These are phyloP conservation scores for Rhegmatorhina hoffmannsi DNA, from an alignment of 2,113 vertebrate species.

Conservation along the genomic window DNA sequence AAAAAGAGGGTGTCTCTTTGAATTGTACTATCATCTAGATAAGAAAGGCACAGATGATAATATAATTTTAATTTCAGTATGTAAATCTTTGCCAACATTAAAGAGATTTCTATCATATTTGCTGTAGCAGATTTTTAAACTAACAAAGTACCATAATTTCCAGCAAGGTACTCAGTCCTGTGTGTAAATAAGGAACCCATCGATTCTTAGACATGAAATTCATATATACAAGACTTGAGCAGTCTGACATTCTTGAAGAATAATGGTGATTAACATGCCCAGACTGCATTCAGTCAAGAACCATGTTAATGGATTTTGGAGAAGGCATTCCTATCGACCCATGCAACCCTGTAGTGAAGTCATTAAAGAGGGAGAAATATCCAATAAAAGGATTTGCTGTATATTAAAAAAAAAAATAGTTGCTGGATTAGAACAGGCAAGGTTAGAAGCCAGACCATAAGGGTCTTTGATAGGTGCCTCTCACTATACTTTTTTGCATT, in stretches of 20 bases:
- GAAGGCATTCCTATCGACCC: conserved; percentile 2
- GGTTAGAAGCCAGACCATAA: background rate
- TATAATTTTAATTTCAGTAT: background rate
- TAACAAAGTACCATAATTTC: background rate
- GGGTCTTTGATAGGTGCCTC: fast-evolving
- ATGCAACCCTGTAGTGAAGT: background rate
- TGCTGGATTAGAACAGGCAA: background rate
- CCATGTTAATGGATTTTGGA: conserved; percentile 1
- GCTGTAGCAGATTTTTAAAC: background rate
- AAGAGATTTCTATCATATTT: background rate
- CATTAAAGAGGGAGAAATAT: conserved; percentile 35
- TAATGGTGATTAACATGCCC: conserved; percentile 8
- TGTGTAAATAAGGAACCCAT: background rate
- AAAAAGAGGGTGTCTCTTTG: background rate
- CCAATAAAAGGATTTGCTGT: background rate
- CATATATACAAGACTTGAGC: background rate
- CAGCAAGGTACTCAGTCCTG: background rate
- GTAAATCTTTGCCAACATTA: background rate
- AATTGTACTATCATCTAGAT: background rate
- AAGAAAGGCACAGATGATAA: background rate
- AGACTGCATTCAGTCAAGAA: background rate
- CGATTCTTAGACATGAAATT: background rate
- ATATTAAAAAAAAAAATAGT: background rate
- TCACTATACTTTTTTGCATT: background rate
- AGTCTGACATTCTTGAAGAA: conserved; percentile 8